Evolutionary conservation across 2,113 vertebrate species (phyloP).

Genomic region (Oophaga pumilio): DNA sequence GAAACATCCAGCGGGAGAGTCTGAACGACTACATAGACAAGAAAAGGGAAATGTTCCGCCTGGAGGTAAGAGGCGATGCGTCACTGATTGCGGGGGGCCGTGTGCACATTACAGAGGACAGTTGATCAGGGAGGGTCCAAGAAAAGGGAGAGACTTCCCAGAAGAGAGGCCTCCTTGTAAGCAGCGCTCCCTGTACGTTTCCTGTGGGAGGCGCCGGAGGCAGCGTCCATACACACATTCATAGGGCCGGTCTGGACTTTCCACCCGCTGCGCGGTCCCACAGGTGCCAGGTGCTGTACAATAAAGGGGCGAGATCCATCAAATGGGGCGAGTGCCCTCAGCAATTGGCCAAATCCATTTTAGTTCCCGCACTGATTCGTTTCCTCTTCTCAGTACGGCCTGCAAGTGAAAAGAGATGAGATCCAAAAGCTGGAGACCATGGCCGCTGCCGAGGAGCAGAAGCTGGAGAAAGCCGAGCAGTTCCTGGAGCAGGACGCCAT

Average conservation of each 20-base stretch:
- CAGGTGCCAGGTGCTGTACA: too few relatives aligned
- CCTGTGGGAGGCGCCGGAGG: too few relatives aligned
- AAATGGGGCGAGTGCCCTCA: too few relatives aligned
- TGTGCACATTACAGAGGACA: neutral
- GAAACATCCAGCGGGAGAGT: constrained; percentile 70
- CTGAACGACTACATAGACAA: constrained; percentile 73
- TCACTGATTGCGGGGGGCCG: neutral
- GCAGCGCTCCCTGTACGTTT: too few relatives aligned
- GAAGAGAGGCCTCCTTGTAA: too few relatives aligned
- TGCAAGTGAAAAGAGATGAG: constrained; percentile 77
- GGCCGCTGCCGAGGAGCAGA: constrained; percentile 71
- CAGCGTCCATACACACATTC: too few relatives aligned
- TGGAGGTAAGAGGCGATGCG: constrained; percentile 76
- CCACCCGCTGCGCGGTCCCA: too few relatives aligned
- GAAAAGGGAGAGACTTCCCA: too few relatives aligned
- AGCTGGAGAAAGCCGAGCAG: constrained; percentile 74
- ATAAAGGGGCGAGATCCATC: too few relatives aligned
- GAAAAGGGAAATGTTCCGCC: constrained; percentile 81
- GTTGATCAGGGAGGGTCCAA: neutral
- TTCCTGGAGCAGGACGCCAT: constrained; percentile 75
- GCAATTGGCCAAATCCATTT: too few relatives aligned
- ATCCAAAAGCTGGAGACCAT: constrained; percentile 79
- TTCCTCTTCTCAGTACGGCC: constrained; percentile 55
- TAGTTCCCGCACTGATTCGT: too few relatives aligned
- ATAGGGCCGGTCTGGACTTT: too few relatives aligned